Evolutionary conservation across 2,113 vertebrate genomes (phyloP), one percentile per base, ranked within the genome.

Genomic region (Labeo catla): DNA sequence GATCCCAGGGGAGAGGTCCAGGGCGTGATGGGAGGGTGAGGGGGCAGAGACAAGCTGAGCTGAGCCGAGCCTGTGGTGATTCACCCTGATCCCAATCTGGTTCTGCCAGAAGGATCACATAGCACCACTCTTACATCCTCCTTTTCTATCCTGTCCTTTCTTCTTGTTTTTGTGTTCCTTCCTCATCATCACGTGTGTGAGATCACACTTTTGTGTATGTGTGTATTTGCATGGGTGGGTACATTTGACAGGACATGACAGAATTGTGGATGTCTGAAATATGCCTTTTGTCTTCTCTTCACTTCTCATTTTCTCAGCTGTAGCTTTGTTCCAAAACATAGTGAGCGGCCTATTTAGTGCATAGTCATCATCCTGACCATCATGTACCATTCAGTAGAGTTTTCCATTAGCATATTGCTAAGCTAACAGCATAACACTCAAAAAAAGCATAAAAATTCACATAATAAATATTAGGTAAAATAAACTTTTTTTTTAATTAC

Each of bases 21-120:
- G 88, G 82, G 88, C 3, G 76, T 73, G 86, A 36, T 63, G 61
- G 68, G 86, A 87, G 86, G 57, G 70, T 84, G 68, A 84, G 82
- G 79, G 83, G 83, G 76, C 86, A 73, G 86, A 63, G 52, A 59
- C 28, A 3, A 61, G 57, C 57, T 61, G 21, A 61, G 57, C 57
- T 61, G n/a, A 34, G 65, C 85, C 77, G 76, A 87, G 81, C 88
- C 88, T 79, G 61, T 34, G 34, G 23, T 89, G 86, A 87, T 81
- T 85, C 83, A 84, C 76, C 4, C 82, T 83, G 34, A 70, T 82
- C 76, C 76, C 12, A 59, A 89, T 84, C 88, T 36, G 78, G 88
- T 89, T 87, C 83, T 84, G 81, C 88, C 78, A 85, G 88, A 84
- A 81, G 19, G 73, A 73, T 89, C 88, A 89, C 86, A 89, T 89